Evolutionary conservation across 2,888 invertebrate species (phyloP).

Genomic region (Ochropacha duplaris): DNA sequence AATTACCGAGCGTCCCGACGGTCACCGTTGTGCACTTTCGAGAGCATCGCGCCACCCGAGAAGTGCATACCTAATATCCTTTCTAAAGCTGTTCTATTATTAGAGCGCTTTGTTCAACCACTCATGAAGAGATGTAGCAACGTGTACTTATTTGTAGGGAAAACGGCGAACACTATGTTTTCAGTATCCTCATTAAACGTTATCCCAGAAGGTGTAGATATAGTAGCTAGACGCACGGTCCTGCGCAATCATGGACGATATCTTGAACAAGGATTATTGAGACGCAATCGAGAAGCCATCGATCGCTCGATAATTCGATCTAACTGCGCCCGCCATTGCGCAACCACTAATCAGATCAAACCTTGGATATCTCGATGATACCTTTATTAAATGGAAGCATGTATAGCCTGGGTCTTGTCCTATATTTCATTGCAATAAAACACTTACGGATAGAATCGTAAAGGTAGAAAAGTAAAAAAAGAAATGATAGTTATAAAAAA

Average conservation of each 20-base stretch:
- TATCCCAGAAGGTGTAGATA: conserved; percentile 64
- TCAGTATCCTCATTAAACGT: conserved; percentile 45
- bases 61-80: conserved; percentile 72
- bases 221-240: conserved; percentile 60
- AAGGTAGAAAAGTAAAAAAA: neutral
- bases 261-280: conserved; percentile 75
- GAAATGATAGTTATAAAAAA: neutral
- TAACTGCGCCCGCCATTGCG: conserved; percentile 70
- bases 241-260: conserved; percentile 64
- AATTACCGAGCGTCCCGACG: conserved; percentile 78
- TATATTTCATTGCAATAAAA: no score
- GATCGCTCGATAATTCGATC: conserved; percentile 76
- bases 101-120: conserved; percentile 47
- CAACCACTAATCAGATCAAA: conserved; percentile 74
- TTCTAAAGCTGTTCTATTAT: conserved; percentile 55
- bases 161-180: conserved; percentile 16
- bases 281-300: conserved; percentile 80
- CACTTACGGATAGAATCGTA: no score
- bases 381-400: conserved; percentile 79
- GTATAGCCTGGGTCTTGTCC: conserved; percentile 20
- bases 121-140: conserved; percentile 25
- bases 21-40: conserved; percentile 66
- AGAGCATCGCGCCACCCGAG: conserved; percentile 52
- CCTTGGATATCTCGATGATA: conserved; percentile 65
- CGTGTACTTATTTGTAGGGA: conserved; percentile 15